Evolutionary conservation across 53 echinoderm and acorn worm species (phyloP).

Genomic region (Zoroaster sp.): DNA sequence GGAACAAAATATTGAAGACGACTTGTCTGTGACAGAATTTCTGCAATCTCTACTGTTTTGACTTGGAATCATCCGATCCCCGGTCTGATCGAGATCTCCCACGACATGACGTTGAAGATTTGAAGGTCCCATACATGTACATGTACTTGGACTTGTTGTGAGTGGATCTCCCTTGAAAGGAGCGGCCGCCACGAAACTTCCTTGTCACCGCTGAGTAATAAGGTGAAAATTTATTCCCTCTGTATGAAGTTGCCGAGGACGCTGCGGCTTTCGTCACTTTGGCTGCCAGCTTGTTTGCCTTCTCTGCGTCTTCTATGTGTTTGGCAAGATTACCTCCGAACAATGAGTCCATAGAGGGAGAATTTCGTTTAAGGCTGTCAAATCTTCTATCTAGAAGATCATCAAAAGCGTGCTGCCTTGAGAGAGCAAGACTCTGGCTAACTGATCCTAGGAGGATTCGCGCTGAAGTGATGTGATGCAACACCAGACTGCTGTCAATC

Average conservation of each 20-base stretch:
- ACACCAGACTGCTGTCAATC: neutral
- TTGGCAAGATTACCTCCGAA: neutral
- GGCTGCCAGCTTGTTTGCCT: neutral
- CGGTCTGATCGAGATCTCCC: neutral
- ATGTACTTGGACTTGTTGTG: neutral
- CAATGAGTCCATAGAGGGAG: neutral
- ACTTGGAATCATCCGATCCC: neutral
- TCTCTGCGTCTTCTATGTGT: constrained; percentile 11
- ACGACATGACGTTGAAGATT: neutral
- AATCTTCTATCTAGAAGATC: neutral
- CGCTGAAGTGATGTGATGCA: neutral
- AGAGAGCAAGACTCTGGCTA: neutral
- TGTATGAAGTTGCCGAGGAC: neutral
- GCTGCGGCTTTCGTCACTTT: neutral
- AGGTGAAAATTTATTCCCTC: neutral
- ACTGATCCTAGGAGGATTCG: neutral
- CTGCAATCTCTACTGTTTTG: neutral
- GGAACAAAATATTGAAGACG: neutral
- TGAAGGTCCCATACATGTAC: neutral
- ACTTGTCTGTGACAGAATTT: neutral
- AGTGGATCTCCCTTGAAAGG: neutral
- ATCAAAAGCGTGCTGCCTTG: constrained; percentile 10
- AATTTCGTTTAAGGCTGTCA: neutral
- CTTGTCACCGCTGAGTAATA: neutral
- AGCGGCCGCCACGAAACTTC: neutral